phyloP scores from a whole-genome alignment of 2,113 vertebrate species.

The Anguilla japonica region DNA sequence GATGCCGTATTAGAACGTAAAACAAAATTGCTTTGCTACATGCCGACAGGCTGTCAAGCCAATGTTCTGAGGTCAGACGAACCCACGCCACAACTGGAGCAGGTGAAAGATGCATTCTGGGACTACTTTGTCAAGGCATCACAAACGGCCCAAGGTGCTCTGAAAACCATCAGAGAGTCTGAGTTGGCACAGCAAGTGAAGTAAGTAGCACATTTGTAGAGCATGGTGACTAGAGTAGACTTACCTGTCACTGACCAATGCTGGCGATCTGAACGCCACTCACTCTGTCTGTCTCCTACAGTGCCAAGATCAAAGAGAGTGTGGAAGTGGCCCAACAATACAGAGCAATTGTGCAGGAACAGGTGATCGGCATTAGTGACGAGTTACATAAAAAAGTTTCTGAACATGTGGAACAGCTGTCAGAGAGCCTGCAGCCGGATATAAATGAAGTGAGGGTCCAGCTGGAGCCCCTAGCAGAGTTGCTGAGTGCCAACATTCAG shows the following conservation, averaged over 20 bases:
- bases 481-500: slow-evolving; percentile 73
- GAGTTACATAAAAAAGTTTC: slow-evolving; percentile 54
- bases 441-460: slow-evolving; percentile 46
- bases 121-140: slow-evolving; percentile 68
- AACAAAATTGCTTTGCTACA: neutral
- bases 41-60: slow-evolving; percentile 67
- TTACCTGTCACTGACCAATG: neutral
- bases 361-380: slow-evolving; percentile 51
- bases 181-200: slow-evolving; percentile 68
- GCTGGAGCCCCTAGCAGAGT: slow-evolving; percentile 66
- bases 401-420: slow-evolving; percentile 59
- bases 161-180: slow-evolving; percentile 65
- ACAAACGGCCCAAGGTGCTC: slow-evolving; percentile 64
- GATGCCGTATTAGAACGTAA: no score
- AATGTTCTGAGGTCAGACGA: slow-evolving; percentile 69
- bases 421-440: slow-evolving; percentile 57
- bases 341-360: slow-evolving; percentile 51
- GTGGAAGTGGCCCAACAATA: slow-evolving; percentile 51
- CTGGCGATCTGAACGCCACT: no score
- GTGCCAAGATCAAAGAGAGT: slow-evolving; percentile 53
- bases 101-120: slow-evolving; percentile 71
- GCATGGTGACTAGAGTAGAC: no score
- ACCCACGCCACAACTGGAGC: slow-evolving; percentile 68
- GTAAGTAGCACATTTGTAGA: slow-evolving; percentile 44
- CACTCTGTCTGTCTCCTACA: slow-evolving; percentile 14